phyloP scores from a whole-genome alignment of 2,888 invertebrate species.

The Zhuqinia jingwanae region DNA sequence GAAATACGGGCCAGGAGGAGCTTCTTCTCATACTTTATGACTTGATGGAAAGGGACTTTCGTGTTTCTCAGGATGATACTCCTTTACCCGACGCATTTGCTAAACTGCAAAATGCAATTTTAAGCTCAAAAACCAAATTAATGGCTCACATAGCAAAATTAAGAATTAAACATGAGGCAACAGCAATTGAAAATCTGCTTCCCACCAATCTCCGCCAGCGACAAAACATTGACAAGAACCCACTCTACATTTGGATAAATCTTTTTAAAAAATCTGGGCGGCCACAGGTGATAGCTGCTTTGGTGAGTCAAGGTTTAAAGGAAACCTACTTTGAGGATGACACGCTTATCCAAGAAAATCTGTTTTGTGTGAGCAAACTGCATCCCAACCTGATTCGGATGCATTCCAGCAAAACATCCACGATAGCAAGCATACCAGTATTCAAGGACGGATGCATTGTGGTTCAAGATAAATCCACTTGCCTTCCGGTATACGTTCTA shows the following conservation, averaged over 20 bases:
- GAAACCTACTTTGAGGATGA: conserved; percentile 76
- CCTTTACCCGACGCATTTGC: conserved; percentile 60
- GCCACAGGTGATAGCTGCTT: conserved; percentile 10
- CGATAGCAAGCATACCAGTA: conserved; percentile 35
- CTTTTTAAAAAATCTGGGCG: conserved; percentile 61
- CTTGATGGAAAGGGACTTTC: conserved; percentile 75
- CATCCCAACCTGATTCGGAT: conserved; percentile 75
- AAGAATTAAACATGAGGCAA: conserved; percentile 75
- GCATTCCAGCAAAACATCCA: conserved; percentile 69
- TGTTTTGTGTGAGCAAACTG: conserved; percentile 64
- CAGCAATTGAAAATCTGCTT: conserved; percentile 67
- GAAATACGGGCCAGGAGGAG: conserved; percentile 66
- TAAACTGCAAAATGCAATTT: conserved; percentile 65
- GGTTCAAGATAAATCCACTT: conserved; percentile 76
- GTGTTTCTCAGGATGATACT: conserved; percentile 66
- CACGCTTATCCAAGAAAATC: conserved; percentile 74
- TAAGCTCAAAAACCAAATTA: conserved; percentile 72
- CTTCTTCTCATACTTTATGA: conserved; percentile 75
- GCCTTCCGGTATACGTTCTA: conserved; percentile 73
- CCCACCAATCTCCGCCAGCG: conserved; percentile 74
- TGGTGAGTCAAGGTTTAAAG: conserved; percentile 64
- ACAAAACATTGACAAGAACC: conserved; percentile 77
- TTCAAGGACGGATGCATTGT: conserved; percentile 64
- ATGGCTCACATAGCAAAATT: conserved; percentile 77
- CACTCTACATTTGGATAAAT: conserved; percentile 77